Base-by-base conservation (phyloP, 2,888 invertebrate genomes). In the Priocnemis perturbator region DNA sequence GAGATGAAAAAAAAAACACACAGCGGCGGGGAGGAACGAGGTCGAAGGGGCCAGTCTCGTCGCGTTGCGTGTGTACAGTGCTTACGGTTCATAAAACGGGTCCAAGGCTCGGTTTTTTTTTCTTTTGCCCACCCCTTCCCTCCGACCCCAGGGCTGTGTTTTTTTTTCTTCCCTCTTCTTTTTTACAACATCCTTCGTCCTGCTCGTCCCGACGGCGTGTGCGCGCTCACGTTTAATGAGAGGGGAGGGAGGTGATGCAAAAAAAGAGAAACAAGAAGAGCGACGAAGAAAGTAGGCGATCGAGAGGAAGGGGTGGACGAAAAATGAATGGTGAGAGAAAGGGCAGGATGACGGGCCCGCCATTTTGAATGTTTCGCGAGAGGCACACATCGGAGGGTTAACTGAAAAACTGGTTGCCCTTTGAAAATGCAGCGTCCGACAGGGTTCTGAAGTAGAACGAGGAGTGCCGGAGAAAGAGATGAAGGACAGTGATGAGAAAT, bases 281-380 rank as follows among this genome's bases (percentile, higher is more conserved):
- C 4, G 58, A 20, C 3, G 45, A 19, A 47, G 19, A 57, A 30
- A 37, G 56, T 17, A 19, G 2, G 58, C n/a, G 58, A 4, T 11
- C 20, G 58, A n/a, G 17, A 20, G 37, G 45, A 48, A 17, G 17
- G n/a, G 37, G 45, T 19, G 37, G 37, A 37, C 37, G 3, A 11
- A 37, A 11, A 37, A 9, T 37, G 37, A 37, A 37, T 37, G 37
- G 26, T n/a, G 5, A 11, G 37, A 37, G 37, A 37, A 37, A 50
- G 50, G 50, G 17, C 3, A 11, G 11, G 21, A 48, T 23, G 37
- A 50, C 20, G 45, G 19, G n/a, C n/a, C 23, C 80, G 77, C 81
- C 77, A 80, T 81, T 78, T 77, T 78, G 80, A 69, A 79, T 81
- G 78, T 75, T 82, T 85, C 85, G 83, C 85, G 75, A 73, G 76